phyloP scores from a whole-genome alignment of 2,113 vertebrate species.

The Tyrannus savana region DNA sequence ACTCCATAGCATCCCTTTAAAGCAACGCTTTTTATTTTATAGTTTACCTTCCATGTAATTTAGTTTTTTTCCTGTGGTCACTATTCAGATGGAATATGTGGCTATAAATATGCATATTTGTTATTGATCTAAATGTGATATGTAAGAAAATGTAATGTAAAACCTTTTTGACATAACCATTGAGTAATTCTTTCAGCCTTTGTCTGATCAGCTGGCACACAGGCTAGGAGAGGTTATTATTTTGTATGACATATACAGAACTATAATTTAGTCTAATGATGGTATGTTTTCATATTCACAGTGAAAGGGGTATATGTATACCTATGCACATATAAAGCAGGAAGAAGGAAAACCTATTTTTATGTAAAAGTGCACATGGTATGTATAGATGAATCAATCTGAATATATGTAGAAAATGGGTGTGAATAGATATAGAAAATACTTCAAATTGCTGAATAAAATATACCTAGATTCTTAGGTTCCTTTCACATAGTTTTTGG shows the following conservation, averaged over 20 bases:
- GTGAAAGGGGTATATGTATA: not conserved
- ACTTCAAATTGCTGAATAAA: conserved; percentile 53
- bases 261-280: conserved; percentile 45
- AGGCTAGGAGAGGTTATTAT: conserved; percentile 3
- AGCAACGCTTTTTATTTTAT: not conserved
- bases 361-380: not conserved
- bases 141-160: conserved; percentile 6
- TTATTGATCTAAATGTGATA: not conserved
- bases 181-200: conserved; percentile 30
- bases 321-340: not conserved
- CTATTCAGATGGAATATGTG: not conserved
- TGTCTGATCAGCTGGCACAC: conserved; percentile 14
- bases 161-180: not conserved
- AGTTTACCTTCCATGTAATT: not conserved
- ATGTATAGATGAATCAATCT: not conserved
- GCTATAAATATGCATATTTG: not conserved
- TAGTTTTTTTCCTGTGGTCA: not conserved
- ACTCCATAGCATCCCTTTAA: not conserved
- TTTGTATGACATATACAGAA: conserved; percentile 26
- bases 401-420: not conserved
- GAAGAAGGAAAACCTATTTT: conserved; percentile 7
- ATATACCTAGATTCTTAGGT: conserved; percentile 43
- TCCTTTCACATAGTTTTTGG: conserved; percentile 60
- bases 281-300: conserved; percentile 26
- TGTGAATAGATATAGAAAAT: conserved; percentile 15